These are phyloP conservation scores for Xiphophorus maculatus DNA, from an alignment of 2,113 vertebrate genomes.

Conservation along the genomic window DNA sequence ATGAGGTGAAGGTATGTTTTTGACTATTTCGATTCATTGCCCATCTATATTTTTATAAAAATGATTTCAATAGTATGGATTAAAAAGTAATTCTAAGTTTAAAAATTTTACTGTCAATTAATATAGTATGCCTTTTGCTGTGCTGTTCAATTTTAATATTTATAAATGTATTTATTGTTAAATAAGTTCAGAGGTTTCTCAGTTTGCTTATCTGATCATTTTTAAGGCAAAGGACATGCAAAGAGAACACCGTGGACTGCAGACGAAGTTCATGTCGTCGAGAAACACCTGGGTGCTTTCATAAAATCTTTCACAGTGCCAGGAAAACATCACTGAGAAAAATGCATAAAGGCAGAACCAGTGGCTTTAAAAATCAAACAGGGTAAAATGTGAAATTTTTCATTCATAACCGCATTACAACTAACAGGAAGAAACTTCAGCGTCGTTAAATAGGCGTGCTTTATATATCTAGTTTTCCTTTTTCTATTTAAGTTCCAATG, in stretches of 20 bases:
- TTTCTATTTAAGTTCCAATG: no score
- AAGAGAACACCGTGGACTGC: neutral
- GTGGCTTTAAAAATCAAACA: neutral
- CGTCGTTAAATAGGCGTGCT: neutral
- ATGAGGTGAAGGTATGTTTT: neutral
- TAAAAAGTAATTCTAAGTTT: neutral
- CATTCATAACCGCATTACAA: neutral
- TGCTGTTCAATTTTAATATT: no score
- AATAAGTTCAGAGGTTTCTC: no score
- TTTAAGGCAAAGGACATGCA: neutral
- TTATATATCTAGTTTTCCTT: no score
- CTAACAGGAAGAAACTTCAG: neutral
- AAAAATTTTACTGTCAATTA: neutral
- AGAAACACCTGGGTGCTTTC: neutral
- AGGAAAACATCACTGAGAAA: neutral
- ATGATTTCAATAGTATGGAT: neutral
- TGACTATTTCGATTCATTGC: no score
- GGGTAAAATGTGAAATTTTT: neutral
- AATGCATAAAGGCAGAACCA: slow-evolving; percentile 1
- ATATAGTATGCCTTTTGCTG: no score
- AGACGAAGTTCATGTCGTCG: neutral
- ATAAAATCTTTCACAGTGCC: neutral
- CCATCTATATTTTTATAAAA: neutral
- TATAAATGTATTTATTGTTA: no score
- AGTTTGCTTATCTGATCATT: no score